Conservation (phyloP, 2,888 invertebrate species). For the Arge pagana region DNA sequence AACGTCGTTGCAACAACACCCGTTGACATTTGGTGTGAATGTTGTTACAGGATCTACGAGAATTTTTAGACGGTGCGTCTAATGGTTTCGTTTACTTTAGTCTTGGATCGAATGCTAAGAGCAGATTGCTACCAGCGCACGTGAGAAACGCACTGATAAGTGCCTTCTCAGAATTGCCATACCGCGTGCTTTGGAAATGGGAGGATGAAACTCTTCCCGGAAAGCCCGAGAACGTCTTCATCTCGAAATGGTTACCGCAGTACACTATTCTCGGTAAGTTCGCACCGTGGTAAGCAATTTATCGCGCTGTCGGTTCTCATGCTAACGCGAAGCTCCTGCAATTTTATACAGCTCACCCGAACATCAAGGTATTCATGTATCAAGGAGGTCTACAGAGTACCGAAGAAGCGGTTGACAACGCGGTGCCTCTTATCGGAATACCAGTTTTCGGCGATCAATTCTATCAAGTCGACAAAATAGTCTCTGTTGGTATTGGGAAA, state of each 20-base stretch:
- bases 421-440: constrained; percentile 39
- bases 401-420: constrained; percentile 39
- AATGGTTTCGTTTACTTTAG: constrained; percentile 61
- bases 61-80: constrained; percentile 54
- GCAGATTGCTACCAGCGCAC: constrained; percentile 55
- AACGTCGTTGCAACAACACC: too few species aligned
- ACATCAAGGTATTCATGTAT: constrained; percentile 38
- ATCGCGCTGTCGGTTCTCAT: too few species aligned
- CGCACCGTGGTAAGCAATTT: too few species aligned
- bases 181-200: constrained; percentile 60
- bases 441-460: constrained; percentile 40
- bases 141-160: constrained; percentile 54
- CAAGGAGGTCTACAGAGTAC: constrained; percentile 44
- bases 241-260: constrained; percentile 58
- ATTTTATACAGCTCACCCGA: constrained; percentile 41
- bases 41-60: constrained; percentile 46
- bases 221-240: constrained; percentile 57
- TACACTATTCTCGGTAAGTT: constrained; percentile 52
- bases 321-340: too few species aligned
- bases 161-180: constrained; percentile 56
- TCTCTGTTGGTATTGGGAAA: constrained; percentile 30
- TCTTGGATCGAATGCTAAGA: constrained; percentile 59
- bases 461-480: constrained; percentile 28
- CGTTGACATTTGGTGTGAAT: too few species aligned
- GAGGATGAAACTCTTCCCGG: constrained; percentile 53